Conservation (phyloP, 2,888 invertebrate species). For the Leucoma salicis region DNA sequence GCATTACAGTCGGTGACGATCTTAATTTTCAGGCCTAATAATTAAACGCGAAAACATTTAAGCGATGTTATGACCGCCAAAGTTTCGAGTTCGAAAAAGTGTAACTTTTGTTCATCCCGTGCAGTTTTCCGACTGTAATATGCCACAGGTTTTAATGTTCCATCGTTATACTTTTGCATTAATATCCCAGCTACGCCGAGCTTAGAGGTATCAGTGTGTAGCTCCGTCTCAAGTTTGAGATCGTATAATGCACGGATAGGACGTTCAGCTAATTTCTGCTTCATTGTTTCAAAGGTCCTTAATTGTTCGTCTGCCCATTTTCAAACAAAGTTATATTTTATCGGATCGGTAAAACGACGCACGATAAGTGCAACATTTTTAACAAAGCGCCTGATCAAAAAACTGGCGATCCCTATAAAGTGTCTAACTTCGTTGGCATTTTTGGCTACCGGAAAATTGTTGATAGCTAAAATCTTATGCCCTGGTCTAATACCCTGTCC, state of each 20-base stretch:
- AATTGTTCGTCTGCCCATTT: no score
- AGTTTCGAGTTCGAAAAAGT: conserved; percentile 29
- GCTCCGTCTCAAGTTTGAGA: conserved; percentile 26
- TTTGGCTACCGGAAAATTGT: background rate
- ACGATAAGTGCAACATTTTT: background rate
- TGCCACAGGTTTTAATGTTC: no score
- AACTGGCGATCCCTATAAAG: background rate
- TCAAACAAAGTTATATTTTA: background rate
- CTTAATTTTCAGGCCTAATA: no score
- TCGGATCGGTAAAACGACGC: background rate
- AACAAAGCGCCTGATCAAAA: conserved; percentile 3
- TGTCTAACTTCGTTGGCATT: background rate
- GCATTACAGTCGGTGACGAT: no score
- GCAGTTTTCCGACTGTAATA: no score
- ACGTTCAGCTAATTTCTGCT: no score
- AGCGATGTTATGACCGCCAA: conserved; percentile 26
- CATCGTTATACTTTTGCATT: no score
- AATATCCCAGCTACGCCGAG: no score
- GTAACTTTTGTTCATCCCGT: conserved; percentile 20
- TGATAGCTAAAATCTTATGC: no score
- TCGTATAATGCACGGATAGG: conserved; percentile 38
- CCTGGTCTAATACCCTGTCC: no score
- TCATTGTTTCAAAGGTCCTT: no score
- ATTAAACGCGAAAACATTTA: no score
- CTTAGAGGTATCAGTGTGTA: conserved; percentile 53